These are phyloP conservation scores for Thripadectes ignobilis DNA, from an alignment of 2,797 vertebrate genomes.

Conservation along the genomic window DNA sequence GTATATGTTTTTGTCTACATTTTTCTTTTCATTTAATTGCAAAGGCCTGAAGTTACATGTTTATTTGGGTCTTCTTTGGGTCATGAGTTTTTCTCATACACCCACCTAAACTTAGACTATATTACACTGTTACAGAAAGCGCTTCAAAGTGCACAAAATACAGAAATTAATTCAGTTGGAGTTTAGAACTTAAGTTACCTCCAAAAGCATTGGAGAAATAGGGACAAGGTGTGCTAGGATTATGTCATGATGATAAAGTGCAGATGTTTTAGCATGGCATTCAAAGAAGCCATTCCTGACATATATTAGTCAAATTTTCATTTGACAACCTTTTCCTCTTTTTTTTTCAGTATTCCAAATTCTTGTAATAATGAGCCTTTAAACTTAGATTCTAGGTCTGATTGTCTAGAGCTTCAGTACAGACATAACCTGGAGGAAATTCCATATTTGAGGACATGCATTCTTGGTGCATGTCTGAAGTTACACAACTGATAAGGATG, in stretches of 20 bases:
- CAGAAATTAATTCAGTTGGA: rapidly evolving
- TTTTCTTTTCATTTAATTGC: background rate
- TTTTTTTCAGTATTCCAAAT: background rate
- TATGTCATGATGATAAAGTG: background rate
- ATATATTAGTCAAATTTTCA: background rate
- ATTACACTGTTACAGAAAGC: background rate
- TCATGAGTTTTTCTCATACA: background rate
- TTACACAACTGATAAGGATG: background rate
- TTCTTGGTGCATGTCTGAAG: background rate
- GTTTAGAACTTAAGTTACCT: background rate
- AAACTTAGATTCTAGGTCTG: background rate
- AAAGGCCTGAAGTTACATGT: background rate
- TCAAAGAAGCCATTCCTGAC: background rate
- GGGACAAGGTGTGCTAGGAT: background rate
- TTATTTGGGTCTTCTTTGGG: background rate
- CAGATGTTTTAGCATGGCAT: background rate
- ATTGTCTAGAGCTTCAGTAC: background rate
- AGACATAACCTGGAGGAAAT: background rate
- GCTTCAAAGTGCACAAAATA: background rate
- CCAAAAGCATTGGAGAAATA: background rate
- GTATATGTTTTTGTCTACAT: background rate
- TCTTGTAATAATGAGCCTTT: background rate
- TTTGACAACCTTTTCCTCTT: background rate
- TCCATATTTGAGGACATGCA: background rate
- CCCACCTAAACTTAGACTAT: background rate